phyloP scores from a whole-genome alignment of 2,797 vertebrate species.

The Phrynocephalus vlangalii region DNA sequence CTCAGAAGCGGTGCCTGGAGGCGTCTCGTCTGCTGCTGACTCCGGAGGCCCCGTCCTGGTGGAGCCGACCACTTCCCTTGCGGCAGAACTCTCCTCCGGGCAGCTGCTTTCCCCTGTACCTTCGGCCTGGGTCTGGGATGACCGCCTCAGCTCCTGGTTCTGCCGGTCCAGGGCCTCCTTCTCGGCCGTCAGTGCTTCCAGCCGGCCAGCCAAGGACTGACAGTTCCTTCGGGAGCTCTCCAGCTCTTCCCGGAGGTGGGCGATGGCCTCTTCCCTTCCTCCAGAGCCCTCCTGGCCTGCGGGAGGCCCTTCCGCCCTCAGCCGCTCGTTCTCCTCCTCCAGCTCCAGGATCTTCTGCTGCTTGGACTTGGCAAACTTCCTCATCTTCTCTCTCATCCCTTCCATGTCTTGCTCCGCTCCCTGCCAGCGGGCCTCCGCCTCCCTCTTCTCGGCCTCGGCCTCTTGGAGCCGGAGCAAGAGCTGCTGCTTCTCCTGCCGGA shows the following conservation, averaged over 20 bases:
- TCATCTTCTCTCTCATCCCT: conserved; percentile 94
- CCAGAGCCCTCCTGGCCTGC: conserved; percentile 55
- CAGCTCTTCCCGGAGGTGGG: conserved; percentile 74
- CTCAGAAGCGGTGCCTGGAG: neutral
- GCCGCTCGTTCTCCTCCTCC: conserved; percentile 94
- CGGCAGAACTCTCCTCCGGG: conserved; percentile 40
- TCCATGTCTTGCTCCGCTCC: conserved; percentile 89
- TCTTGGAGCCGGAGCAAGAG: conserved; percentile 80
- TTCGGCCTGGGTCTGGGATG: conserved; percentile 67
- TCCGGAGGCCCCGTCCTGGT: conserved; percentile 50
- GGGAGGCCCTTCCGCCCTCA: conserved; percentile 74
- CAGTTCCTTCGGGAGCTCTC: conserved; percentile 75
- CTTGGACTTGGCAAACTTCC: conserved; percentile 96
- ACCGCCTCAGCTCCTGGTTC: conserved; percentile 76
- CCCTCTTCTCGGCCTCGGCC: conserved; percentile 82
- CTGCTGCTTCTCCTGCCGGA: conserved; percentile 92
- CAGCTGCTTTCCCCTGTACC: conserved; percentile 7
- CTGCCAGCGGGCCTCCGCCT: conserved; percentile 83
- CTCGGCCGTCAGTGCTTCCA: conserved; percentile 78
- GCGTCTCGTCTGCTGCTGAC: conserved; percentile 61
- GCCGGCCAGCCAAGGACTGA: conserved; percentile 77
- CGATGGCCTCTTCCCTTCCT: conserved; percentile 24
- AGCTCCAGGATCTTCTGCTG: conserved; percentile 96
- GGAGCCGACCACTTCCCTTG: conserved; percentile 60
- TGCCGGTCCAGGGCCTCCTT: conserved; percentile 82